Conservation (phyloP, 2,888 invertebrate species). For the Melanargia galathea region DNA sequence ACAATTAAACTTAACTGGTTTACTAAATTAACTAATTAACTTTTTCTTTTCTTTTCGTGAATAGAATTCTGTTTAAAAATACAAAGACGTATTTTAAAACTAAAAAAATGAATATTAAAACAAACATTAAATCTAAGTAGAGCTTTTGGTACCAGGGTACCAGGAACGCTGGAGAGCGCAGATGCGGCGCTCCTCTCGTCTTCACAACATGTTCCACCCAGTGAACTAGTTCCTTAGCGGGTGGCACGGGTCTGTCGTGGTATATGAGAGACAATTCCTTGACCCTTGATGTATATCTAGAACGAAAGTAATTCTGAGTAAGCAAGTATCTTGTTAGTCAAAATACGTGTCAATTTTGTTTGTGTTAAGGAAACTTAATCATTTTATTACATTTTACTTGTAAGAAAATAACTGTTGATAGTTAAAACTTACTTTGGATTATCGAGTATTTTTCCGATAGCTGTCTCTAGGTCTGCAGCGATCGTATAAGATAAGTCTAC, state of each 20-base stretch:
- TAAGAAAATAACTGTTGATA: no score
- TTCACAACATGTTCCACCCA: slow-evolving; percentile 59
- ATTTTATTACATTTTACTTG: no score
- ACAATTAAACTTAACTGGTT: no score
- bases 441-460: slow-evolving; percentile 51
- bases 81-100: slow-evolving; percentile 11
- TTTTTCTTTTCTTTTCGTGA: slow-evolving; percentile 6
- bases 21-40: slow-evolving; percentile 13
- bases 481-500: slow-evolving; percentile 49
- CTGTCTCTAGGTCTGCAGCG: slow-evolving; percentile 47
- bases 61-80: slow-evolving; percentile 10
- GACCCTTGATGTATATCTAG: slow-evolving; percentile 41
- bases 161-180: slow-evolving; percentile 54
- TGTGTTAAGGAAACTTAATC: no score
- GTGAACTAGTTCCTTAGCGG: slow-evolving; percentile 51
- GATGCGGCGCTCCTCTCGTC: slow-evolving; percentile 55
- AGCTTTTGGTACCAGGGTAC: slow-evolving; percentile 57
- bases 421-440: slow-evolving; percentile 50
- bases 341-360: no score
- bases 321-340: not conserved
- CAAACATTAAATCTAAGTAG: slow-evolving; percentile 53
- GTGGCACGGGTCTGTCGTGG: slow-evolving; percentile 52
- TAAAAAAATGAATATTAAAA: slow-evolving; percentile 13
- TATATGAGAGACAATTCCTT: slow-evolving; percentile 54
- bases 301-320: slow-evolving; percentile 11